These are phyloP conservation scores for Chelonoidis abingdonii DNA, from an alignment of 2,113 vertebrate species.

Conservation along the genomic window DNA sequence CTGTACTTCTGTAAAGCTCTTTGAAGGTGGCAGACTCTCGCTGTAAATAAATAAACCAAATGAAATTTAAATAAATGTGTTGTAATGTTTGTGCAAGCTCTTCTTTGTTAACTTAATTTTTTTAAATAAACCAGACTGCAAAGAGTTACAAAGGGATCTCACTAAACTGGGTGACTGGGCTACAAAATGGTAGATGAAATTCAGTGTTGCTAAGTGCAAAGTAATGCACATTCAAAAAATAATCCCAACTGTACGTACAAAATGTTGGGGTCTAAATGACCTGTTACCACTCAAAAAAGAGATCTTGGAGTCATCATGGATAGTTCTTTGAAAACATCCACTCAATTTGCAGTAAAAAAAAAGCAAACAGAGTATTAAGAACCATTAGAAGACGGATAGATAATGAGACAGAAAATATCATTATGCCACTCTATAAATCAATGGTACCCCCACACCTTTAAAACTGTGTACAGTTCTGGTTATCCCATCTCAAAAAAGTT, in stretches of 20 bases:
- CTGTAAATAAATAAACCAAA: conserved; percentile 8
- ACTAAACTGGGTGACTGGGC: not conserved
- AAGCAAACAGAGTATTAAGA: not conserved
- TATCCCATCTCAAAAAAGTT: not conserved
- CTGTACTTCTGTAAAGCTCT: not conserved
- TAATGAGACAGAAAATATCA: not conserved
- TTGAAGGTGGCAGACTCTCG: conserved; percentile 8
- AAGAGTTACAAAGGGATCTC: not conserved
- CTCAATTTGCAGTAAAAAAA: not conserved
- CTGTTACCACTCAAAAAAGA: not conserved
- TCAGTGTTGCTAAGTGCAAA: not conserved
- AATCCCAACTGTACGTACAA: not conserved
- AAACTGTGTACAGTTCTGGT: not conserved
- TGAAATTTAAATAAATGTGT: not conserved
- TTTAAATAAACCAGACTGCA: conserved; percentile 21
- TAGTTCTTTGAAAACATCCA: not conserved
- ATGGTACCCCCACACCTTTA: not conserved
- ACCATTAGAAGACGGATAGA: not conserved
- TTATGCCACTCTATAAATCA: not conserved
- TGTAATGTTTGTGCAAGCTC: conserved; percentile 34
- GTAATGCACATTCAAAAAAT: not conserved
- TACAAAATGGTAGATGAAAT: not conserved
- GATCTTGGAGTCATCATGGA: not conserved
- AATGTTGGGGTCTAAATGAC: not conserved
- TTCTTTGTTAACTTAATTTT: conserved; percentile 4